phyloP scores from a whole-genome alignment of 2,888 invertebrate genomes.

The Euplexia lucipara region DNA sequence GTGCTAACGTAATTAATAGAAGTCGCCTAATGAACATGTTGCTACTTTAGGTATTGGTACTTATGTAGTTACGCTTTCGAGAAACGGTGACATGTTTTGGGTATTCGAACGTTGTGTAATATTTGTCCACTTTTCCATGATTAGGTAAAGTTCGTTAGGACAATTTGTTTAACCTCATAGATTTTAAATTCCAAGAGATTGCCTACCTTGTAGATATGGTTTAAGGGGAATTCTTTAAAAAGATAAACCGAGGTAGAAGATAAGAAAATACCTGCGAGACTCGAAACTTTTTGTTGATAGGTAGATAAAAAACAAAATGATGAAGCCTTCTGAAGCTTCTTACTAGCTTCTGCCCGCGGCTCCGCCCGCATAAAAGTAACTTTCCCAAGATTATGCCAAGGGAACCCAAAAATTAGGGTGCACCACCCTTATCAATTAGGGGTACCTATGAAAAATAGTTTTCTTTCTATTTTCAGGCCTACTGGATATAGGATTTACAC shows the following conservation, averaged over 20 bases:
- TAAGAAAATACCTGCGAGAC: slow-evolving; percentile 38
- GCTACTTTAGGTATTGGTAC: neutral
- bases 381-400: no score
- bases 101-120: slow-evolving; percentile 51
- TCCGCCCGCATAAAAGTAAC: no score
- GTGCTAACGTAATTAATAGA: no score
- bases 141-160: slow-evolving; percentile 41
- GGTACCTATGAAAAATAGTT: no score
- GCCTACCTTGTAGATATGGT: slow-evolving; percentile 15
- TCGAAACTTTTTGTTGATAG: slow-evolving; percentile 1
- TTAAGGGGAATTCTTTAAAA: slow-evolving; percentile 12
- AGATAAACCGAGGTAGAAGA: slow-evolving; percentile 15
- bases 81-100: slow-evolving; percentile 29
- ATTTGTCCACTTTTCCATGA: slow-evolving; percentile 50
- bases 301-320: neutral
- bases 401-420: no score
- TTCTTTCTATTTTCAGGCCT: no score
- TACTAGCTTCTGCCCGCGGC: no score
- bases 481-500: no score
- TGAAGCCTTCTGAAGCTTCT: no score
- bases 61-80: slow-evolving; percentile 39
- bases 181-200: slow-evolving; percentile 33
- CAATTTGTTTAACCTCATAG: slow-evolving; percentile 32
- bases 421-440: no score
- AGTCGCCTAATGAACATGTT: no score